Percentiles rank a stretch among this genome's conserved stretches.
Conservation (phyloP, 2,113 vertebrate genomes). For the Leucosticte australis region DNA sequence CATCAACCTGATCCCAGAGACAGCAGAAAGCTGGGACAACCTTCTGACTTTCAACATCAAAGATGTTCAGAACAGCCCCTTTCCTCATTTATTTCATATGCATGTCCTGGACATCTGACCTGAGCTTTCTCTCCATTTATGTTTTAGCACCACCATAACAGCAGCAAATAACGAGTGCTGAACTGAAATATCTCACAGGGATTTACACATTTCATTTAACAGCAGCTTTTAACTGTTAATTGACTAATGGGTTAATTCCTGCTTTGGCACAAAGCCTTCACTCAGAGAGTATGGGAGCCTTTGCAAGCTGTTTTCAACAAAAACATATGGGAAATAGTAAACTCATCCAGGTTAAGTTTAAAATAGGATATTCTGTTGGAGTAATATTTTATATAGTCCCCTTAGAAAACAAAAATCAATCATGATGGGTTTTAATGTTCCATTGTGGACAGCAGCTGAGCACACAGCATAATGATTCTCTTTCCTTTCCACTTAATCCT, state of each 20-base stretch:
- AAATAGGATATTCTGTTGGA: slow-evolving; percentile 3
- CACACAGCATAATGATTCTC: background rate
- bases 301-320: slow-evolving; percentile 34
- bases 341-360: slow-evolving; percentile 6
- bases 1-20: background rate
- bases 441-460: background rate
- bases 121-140: background rate
- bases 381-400: background rate
- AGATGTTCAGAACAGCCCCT: background rate
- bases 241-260: slow-evolving; percentile 36
- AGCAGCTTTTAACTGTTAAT: slow-evolving; percentile 30
- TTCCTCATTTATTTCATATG: background rate
- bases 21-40: background rate
- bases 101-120: background rate
- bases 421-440: background rate
- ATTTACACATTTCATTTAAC: background rate
- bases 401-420: slow-evolving; percentile 4
- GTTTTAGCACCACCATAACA: background rate
- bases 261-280: slow-evolving; percentile 10
- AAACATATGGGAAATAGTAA: slow-evolving; percentile 36
- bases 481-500: background rate
- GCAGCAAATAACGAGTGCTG: background rate
- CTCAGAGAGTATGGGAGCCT: background rate
- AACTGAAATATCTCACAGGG: background rate
- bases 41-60: background rate